Conservation (phyloP, 2,113 vertebrate species). For the Erythrolamprus reginae region DNA sequence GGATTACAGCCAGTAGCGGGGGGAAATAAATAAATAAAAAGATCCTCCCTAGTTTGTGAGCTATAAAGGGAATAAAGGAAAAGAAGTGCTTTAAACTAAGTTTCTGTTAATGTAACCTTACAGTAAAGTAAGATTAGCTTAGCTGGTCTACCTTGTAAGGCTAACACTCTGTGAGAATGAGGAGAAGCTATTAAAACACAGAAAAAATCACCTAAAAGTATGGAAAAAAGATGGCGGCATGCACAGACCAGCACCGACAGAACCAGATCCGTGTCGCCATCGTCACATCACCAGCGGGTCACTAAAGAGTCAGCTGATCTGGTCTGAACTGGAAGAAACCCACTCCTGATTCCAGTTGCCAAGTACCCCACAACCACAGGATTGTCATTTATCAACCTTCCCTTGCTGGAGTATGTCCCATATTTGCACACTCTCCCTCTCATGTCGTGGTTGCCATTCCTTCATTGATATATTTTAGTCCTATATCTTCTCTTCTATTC, state of each 20-base stretch:
- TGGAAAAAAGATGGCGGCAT: no score
- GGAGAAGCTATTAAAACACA: no score
- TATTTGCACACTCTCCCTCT: not conserved
- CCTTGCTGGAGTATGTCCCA: not conserved
- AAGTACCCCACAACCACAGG: not conserved
- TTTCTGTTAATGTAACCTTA: not conserved
- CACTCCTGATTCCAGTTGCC: no score
- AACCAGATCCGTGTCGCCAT: no score
- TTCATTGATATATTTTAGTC: no score
- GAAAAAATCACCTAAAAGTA: no score
- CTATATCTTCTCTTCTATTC: no score
- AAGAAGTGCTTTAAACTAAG: not conserved
- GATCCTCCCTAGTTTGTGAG: not conserved
- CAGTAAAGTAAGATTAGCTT: not conserved
- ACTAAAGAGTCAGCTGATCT: no score
- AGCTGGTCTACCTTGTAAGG: not conserved
- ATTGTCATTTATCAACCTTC: not conserved
- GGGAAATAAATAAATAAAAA: not conserved
- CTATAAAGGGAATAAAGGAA: not conserved
- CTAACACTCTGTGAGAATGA: not conserved
- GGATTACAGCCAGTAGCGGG: not conserved
- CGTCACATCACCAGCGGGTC: no score
- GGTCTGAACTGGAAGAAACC: no score
- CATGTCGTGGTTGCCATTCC: not conserved
- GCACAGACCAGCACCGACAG: no score